A percentile compares a stretch with the other conserved stretches of the same genome.
These are phyloP conservation scores for Drymonia ruficornis DNA, from an alignment of 2,888 invertebrate genomes.

Conservation along the genomic window DNA sequence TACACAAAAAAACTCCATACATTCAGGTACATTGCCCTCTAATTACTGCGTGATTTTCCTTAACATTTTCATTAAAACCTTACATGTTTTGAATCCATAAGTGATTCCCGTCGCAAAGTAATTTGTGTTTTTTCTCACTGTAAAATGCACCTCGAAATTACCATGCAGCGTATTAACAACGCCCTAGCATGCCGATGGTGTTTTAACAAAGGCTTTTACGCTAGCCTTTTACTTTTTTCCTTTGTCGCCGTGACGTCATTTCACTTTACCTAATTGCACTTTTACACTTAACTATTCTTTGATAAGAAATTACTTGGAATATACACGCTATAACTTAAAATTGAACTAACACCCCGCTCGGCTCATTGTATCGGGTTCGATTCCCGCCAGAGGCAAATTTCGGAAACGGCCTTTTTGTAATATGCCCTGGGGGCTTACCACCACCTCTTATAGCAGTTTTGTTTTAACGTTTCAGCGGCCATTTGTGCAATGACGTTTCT, in stretches of 20 bases:
- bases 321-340: constrained; percentile 10
- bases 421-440: too few species aligned
- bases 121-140: constrained; percentile 1
- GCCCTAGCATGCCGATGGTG: constrained; percentile 48
- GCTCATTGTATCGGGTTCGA: too few species aligned
- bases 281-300: constrained; percentile 28
- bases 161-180: constrained; percentile 25
- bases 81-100: constrained; percentile 8
- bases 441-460: too few species aligned
- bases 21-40: too few species aligned
- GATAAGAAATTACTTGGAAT: constrained; percentile 22
- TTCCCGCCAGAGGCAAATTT: too few species aligned
- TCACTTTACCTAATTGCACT: constrained; percentile 33
- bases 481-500: too few species aligned
- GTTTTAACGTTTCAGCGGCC: too few species aligned
- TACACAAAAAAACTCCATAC: too few species aligned
- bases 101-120: not conserved
- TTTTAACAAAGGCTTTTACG: constrained; percentile 45
- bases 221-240: constrained; percentile 28
- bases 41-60: not conserved
- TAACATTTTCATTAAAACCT: not conserved
- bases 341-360: too few species aligned
- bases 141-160: constrained; percentile 29
- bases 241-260: constrained; percentile 34
- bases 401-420: too few species aligned